Conservation (phyloP, 30 jellyfish, hydroid and myxozoan species). For the Nemopilema nomurai region DNA sequence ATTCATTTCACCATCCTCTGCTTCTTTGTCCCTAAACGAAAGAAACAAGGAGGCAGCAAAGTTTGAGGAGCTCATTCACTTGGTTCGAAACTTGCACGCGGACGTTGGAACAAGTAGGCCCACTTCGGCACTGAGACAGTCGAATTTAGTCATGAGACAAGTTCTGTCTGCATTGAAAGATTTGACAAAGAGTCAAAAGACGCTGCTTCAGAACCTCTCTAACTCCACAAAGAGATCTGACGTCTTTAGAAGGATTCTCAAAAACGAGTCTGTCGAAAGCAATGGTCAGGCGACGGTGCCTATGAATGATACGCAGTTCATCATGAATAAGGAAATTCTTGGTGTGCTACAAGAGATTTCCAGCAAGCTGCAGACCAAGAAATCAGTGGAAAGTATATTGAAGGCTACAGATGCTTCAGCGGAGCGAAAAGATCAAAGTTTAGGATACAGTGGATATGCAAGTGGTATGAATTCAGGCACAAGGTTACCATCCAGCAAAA, state of each 20-base stretch:
- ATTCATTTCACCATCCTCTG: neutral
- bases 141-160: constrained; percentile 36
- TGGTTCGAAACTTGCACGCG: constrained; percentile 38
- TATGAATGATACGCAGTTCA: neutral
- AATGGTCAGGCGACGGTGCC: neutral
- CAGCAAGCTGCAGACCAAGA: constrained; percentile 15
- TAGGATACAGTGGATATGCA: neutral
- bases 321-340: constrained; percentile 19
- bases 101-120: constrained; percentile 37
- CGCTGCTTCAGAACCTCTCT: constrained; percentile 9
- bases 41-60: constrained; percentile 20
- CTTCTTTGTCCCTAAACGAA: neutral
- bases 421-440: neutral
- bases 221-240: constrained; percentile 44
- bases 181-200: constrained; percentile 17
- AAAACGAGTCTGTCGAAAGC: constrained; percentile 8
- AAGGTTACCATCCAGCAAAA: neutral
- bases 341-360: constrained; percentile 45
- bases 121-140: constrained; percentile 23
- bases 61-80: constrained; percentile 26
- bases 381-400: neutral
- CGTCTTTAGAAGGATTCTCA: neutral
- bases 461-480: no score
- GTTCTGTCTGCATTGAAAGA: constrained; percentile 34
- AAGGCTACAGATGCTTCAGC: neutral